phyloP scores from a whole-genome alignment of 2,113 vertebrate species.

The Epinephelus fuscoguttatus region DNA sequence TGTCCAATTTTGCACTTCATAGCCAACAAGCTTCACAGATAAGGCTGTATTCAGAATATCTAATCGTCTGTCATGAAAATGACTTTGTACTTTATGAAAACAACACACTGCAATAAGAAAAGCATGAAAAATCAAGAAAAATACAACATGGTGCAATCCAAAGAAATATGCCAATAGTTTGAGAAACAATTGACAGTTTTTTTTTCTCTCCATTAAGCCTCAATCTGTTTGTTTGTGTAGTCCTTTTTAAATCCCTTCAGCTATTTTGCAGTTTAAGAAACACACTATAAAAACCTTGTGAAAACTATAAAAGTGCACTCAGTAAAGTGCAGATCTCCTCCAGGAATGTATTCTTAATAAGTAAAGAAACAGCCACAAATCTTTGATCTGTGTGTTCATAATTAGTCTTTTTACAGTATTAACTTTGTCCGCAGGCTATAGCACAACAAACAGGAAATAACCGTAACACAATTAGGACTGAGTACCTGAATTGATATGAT shows the following conservation, averaged over 20 bases:
- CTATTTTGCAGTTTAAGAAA: constrained; percentile 24
- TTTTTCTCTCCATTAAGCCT: background rate
- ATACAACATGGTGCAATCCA: constrained; percentile 49
- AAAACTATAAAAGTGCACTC: background rate
- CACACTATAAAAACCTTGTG: constrained; percentile 1
- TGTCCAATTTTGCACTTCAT: constrained; percentile 65
- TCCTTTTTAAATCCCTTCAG: background rate
- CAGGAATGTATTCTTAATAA: too few relatives aligned
- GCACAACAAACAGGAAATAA: too few relatives aligned
- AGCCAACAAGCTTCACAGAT: constrained; percentile 58
- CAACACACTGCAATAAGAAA: constrained; percentile 44
- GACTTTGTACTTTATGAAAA: constrained; percentile 50
- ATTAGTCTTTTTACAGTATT: too few relatives aligned
- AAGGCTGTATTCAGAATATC: constrained; percentile 48
- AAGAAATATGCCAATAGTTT: constrained; percentile 49
- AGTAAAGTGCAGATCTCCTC: too few relatives aligned
- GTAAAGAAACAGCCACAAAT: too few relatives aligned
- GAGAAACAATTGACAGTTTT: constrained; percentile 18
- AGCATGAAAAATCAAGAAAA: constrained; percentile 19
- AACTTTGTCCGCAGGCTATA: too few relatives aligned
- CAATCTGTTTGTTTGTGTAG: constrained; percentile 36
- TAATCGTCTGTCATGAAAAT: constrained; percentile 51
- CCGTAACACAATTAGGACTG: too few relatives aligned
- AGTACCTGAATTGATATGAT: too few relatives aligned
- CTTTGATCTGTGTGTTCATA: too few relatives aligned